phyloP scores from a whole-genome alignment of 2,113 vertebrate species.

The Poicephalus gulielmi region DNA sequence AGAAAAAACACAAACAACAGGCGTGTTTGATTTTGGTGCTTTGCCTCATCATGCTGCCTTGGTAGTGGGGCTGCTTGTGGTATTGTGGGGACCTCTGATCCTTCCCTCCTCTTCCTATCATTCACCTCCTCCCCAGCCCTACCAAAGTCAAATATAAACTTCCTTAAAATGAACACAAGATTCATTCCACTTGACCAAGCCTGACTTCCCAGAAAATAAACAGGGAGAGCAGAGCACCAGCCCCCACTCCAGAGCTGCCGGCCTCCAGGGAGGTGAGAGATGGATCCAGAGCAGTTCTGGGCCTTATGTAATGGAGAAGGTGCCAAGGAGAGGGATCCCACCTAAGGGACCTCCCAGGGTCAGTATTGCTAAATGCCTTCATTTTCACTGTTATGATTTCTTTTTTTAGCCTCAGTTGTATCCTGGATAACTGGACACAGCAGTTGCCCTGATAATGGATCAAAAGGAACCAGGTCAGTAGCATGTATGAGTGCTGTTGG shows the following conservation, averaged over 20 bases:
- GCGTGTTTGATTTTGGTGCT: slow-evolving; percentile 2
- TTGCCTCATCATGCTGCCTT: not conserved
- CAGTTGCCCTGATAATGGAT: not conserved
- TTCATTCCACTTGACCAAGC: slow-evolving; percentile 47
- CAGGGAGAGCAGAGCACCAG: not conserved
- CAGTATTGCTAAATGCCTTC: not conserved
- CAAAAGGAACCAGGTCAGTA: not conserved
- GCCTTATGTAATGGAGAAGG: not conserved
- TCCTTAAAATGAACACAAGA: slow-evolving; percentile 60
- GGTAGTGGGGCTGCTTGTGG: slow-evolving; percentile 11
- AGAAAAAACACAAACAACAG: not conserved
- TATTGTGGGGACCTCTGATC: slow-evolving; percentile 9
- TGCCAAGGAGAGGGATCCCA: not conserved
- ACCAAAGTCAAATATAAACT: slow-evolving; percentile 63
- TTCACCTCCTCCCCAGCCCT: slow-evolving; percentile 23
- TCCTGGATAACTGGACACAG: not conserved
- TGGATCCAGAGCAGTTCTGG: not conserved
- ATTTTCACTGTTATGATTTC: not conserved
- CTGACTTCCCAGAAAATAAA: slow-evolving; percentile 61
- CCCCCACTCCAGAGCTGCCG: not conserved
- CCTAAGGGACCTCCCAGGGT: not conserved
- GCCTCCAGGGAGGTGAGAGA: not conserved
- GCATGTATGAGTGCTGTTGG: too few relatives aligned
- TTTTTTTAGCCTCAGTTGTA: not conserved
- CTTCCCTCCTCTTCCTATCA: slow-evolving; percentile 54